Evolutionary conservation across 2,797 vertebrate species (phyloP), one percentile per base, ranked within the genome.

Genomic region (Enteromius mattozi): DNA sequence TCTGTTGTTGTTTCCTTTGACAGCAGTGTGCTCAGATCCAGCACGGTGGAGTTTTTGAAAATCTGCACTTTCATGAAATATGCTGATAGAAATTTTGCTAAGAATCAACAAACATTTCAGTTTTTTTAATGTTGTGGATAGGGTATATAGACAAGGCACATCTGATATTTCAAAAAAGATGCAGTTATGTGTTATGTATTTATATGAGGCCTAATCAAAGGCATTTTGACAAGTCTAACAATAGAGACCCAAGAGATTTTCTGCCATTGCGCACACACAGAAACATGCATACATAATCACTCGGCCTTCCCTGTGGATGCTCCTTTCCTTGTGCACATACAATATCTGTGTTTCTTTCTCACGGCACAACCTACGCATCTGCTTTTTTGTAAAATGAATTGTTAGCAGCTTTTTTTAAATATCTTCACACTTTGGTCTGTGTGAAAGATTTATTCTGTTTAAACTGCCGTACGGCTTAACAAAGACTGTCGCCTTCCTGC

Each of bases 191-290:
- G 27, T 70, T 40, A 56, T 30, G 81, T 86, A 82, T 90, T 89
- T 87, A 85, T 85, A 78, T 83, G 89, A 91, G 85, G 66, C 87
- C 59, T 87, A 87, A 89, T 84, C 86, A 77, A 68, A 87, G 51
- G 33, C 80, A 42, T 83, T 85, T 86, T 89, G 82, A 90, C 83
- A 86, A 88, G 78, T 54, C 37, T 78, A 88, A 86, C 86, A 86
- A 84, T 42, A 81, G 76, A 84, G 40, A 27, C 49, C n/a, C 47
- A 17, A n/a, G 56, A 70, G 75, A 68, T 10, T 71, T 61, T 21
- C 47, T 37, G 56, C 47, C 66, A 37, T 59, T 21, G 80, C 45
- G 9, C 56, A 61, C 54, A 61, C n/a, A 19, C 75, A 61, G 33
- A 37, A 49, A 85, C 42, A 77, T 76, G 76, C 69, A 63, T 51